phyloP scores from a whole-genome alignment of 2,888 invertebrate species.

The Pasiphila rectangulata region DNA sequence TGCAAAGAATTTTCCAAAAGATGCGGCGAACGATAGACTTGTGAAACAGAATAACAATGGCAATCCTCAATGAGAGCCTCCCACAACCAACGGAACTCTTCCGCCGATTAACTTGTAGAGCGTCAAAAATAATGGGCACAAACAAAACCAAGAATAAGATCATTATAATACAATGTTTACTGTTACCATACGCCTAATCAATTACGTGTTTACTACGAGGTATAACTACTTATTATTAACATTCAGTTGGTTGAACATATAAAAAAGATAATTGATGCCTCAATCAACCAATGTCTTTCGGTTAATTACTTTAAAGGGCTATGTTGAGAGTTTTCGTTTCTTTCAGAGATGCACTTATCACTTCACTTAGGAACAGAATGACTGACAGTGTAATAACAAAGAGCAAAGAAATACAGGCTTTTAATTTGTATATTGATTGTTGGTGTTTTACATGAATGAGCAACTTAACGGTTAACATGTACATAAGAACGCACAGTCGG shows the following conservation, averaged over 20 bases:
- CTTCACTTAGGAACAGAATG: conserved; percentile 32
- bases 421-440: conserved; percentile 51
- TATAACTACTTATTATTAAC: conserved; percentile 48
- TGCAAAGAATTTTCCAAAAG: conserved; percentile 36
- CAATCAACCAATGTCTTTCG: conserved; percentile 8
- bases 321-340: conserved; percentile 40
- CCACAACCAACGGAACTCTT: conserved; percentile 67
- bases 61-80: conserved; percentile 53
- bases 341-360: conserved; percentile 46
- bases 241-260: conserved; percentile 38
- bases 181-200: conserved; percentile 51
- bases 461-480: conserved; percentile 48
- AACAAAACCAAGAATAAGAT: conserved; percentile 56
- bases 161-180: conserved; percentile 50
- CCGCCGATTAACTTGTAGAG: conserved; percentile 62
- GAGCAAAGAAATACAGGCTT: conserved; percentile 53
- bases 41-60: conserved; percentile 53
- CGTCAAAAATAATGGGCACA: conserved; percentile 58
- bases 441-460: conserved; percentile 52
- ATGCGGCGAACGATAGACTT: conserved; percentile 46
- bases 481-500: conserved; percentile 40
- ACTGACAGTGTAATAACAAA: conserved; percentile 47
- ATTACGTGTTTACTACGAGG: conserved; percentile 45
- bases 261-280: neutral
- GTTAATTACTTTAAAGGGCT: conserved; percentile 48